These are phyloP conservation scores for Aphrophora alni DNA, from an alignment of 2,888 invertebrate species.

Conservation along the genomic window DNA sequence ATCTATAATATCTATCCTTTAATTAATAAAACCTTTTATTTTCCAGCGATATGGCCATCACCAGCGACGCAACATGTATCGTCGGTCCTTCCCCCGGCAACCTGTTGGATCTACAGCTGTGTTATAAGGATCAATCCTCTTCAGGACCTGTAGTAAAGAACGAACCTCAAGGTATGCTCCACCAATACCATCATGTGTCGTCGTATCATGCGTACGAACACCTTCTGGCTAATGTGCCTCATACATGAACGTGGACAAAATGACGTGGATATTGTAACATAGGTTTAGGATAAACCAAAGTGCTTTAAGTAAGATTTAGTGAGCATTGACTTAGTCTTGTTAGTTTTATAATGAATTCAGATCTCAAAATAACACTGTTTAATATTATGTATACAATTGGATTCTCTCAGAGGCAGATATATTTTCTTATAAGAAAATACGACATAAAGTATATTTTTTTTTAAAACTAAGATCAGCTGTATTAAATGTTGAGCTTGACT, in stretches of 20 bases:
- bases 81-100: constrained; percentile 43
- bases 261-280: too few species aligned
- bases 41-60: constrained; percentile 47
- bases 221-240: constrained; percentile 38
- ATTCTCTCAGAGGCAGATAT: too few species aligned
- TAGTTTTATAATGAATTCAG: neutral
- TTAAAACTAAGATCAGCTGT: too few species aligned
- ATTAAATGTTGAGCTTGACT: too few species aligned
- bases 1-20: too few species aligned
- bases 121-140: constrained; percentile 37
- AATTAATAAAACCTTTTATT: neutral
- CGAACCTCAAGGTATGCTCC: constrained; percentile 21
- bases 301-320: neutral
- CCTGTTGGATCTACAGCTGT: constrained; percentile 44
- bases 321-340: neutral
- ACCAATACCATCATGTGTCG: constrained; percentile 33
- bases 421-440: too few species aligned
- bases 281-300: neutral
- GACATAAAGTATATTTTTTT: too few species aligned
- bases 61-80: constrained; percentile 47
- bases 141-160: constrained; percentile 36
- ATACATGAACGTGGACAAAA: constrained; percentile 19
- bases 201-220: constrained; percentile 46
- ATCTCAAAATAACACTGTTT: neutral
- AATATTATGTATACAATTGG: too few species aligned